phyloP scores from a whole-genome alignment of 2,113 vertebrate species.

The Lota lota region DNA sequence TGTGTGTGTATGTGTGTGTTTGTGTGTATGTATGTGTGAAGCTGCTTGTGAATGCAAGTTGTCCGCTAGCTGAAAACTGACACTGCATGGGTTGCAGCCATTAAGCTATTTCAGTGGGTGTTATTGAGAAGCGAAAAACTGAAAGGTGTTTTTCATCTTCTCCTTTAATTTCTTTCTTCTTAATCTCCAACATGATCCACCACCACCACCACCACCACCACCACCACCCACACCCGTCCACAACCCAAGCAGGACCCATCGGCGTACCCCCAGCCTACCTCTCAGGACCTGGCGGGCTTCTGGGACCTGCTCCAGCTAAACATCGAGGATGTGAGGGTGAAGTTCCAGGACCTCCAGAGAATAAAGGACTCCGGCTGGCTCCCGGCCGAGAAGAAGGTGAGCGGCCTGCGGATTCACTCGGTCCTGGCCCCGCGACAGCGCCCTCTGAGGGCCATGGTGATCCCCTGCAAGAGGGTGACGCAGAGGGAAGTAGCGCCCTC shows the following conservation, averaged over 20 bases:
- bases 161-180: neutral
- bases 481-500: constrained; percentile 42
- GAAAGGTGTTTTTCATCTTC: neutral
- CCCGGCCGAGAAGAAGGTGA: constrained; percentile 90
- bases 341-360: constrained; percentile 93
- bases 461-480: constrained; percentile 49
- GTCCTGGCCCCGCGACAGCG: constrained; percentile 43
- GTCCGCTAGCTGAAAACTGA: too few species aligned
- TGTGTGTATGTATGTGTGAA: too few species aligned
- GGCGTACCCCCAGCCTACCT: constrained; percentile 90
- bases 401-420: constrained; percentile 34
- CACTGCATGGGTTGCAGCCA: too few species aligned
- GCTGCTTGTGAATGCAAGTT: too few species aligned
- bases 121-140: neutral
- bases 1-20: too few species aligned
- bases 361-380: constrained; percentile 94
- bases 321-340: constrained; percentile 93
- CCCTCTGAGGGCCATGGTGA: constrained; percentile 54
- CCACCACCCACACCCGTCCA: neutral
- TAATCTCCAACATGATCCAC: neutral
- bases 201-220: neutral
- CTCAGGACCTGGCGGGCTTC: constrained; percentile 95
- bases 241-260: constrained; percentile 81
- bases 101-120: neutral
- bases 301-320: constrained; percentile 98